Evolutionary conservation across 2,797 vertebrate species (phyloP).

Genomic region (Danio albolineatus): DNA sequence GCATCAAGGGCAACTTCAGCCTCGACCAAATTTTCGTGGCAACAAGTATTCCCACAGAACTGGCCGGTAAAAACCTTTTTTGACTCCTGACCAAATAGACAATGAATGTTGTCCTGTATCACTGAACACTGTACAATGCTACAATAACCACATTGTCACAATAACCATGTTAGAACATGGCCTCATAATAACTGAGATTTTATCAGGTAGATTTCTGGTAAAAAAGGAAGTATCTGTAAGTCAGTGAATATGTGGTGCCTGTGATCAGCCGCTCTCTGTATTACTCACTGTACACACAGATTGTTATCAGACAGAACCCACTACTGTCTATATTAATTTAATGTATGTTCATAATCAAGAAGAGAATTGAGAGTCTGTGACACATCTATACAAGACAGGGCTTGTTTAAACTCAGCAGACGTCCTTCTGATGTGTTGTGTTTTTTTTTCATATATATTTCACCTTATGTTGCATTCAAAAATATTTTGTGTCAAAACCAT

Average conservation of each 20-base stretch:
- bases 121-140: background rate
- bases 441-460: background rate
- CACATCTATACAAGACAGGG: constrained; percentile 8
- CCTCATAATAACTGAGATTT: background rate
- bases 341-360: constrained; percentile 7
- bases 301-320: constrained; percentile 17
- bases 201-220: constrained; percentile 16
- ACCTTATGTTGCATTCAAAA: background rate
- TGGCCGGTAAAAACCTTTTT: constrained; percentile 77
- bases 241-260: constrained; percentile 55
- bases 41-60: constrained; percentile 90
- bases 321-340: constrained; percentile 1
- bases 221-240: constrained; percentile 62
- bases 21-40: constrained; percentile 93
- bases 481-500: background rate
- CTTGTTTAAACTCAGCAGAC: background rate
- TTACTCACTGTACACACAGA: constrained; percentile 30
- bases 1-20: constrained; percentile 94
- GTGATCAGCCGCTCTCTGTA: background rate
- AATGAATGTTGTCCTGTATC: background rate
- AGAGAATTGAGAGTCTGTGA: background rate
- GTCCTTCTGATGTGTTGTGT: background rate
- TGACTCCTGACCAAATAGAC: background rate
- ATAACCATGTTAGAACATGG: background rate
- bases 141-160: background rate